Percentiles rank a stretch among this genome's conserved stretches.
Evolutionary conservation across 2,113 vertebrate genomes (phyloP).

Genomic region (Rattus norvegicus): DNA sequence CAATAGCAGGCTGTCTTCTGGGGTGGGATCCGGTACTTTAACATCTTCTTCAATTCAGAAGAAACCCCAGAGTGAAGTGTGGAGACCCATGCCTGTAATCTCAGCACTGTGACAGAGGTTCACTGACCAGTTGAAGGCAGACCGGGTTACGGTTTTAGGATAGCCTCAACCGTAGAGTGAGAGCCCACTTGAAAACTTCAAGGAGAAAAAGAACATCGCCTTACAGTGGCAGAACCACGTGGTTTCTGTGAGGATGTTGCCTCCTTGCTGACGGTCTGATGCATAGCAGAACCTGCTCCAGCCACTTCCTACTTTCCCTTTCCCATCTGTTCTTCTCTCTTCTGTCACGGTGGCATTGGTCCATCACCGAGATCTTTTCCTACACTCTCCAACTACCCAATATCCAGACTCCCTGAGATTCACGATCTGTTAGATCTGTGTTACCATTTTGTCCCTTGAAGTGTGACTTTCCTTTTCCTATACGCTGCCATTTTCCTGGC

Average conservation of each 20-base stretch:
- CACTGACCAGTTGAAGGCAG: too few species aligned
- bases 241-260: not conserved
- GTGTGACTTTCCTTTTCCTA: not conserved
- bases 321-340: not conserved
- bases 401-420: not conserved
- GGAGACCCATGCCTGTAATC: not conserved
- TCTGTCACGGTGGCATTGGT: not conserved
- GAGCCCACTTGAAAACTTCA: not conserved
- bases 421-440: not conserved
- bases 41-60: conserved; percentile 9
- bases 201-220: not conserved
- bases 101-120: not conserved
- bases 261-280: not conserved
- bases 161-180: not conserved
- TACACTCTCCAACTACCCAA: not conserved
- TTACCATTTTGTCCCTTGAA: not conserved
- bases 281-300: not conserved
- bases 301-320: not conserved
- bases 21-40: not conserved
- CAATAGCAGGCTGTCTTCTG: not conserved
- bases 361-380: rapidly evolving
- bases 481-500: not conserved
- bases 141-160: not conserved
- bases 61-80: not conserved
- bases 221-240: not conserved